These are phyloP conservation scores for Myxocyprinus asiaticus DNA, from an alignment of 2,113 vertebrate genomes.

Conservation along the genomic window DNA sequence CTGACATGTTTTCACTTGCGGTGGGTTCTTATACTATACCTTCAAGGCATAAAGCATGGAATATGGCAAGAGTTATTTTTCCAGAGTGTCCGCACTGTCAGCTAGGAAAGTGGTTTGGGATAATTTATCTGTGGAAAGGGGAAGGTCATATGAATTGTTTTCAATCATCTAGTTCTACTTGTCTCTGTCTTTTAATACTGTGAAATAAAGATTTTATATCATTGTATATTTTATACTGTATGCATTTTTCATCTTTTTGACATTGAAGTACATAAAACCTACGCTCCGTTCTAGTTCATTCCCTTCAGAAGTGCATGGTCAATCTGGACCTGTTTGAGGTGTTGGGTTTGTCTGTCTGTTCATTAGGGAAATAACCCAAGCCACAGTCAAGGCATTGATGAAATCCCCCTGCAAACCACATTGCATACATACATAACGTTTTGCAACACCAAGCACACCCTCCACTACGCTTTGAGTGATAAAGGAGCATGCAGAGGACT, in stretches of 20 bases:
- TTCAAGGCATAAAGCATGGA: not conserved
- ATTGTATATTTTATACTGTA: not conserved
- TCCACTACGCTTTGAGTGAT: not conserved
- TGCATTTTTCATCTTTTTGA: not conserved
- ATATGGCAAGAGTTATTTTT: not conserved
- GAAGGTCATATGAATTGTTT: not conserved
- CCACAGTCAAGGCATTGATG: slow-evolving; percentile 12
- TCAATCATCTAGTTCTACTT: not conserved
- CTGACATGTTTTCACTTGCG: slow-evolving; percentile 10
- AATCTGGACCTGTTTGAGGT: not conserved
- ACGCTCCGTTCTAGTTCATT: not conserved
- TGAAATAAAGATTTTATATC: not conserved
- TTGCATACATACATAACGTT: too few relatives aligned
- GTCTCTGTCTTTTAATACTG: not conserved
- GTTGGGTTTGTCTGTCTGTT: not conserved
- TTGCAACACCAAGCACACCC: not conserved
- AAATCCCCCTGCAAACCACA: slow-evolving; percentile 10
- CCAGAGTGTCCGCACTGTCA: not conserved
- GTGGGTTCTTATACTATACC: not conserved
- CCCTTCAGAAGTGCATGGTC: not conserved
- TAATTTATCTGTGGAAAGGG: not conserved
- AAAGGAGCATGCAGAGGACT: not conserved
- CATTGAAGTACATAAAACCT: not conserved
- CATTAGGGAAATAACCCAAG: not conserved
- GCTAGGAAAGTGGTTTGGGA: not conserved